Conservation (phyloP, 1,140 invertebrate genomes). For the Caenorhabditis briggsae region DNA sequence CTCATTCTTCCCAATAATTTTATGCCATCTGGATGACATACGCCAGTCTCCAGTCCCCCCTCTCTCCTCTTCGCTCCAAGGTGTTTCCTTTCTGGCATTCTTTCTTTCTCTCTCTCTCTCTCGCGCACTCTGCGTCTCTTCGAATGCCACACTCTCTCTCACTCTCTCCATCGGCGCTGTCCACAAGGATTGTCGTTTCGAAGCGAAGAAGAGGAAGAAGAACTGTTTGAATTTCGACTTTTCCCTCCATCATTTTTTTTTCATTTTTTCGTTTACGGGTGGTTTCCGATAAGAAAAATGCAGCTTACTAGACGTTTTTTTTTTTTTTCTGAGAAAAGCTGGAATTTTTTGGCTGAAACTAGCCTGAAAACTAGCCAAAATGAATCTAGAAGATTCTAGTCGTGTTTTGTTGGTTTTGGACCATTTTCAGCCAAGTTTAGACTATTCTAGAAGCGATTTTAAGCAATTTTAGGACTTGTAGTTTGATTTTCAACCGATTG, state of each 20-base stretch:
- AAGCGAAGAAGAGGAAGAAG: too few relatives aligned
- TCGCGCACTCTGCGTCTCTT: constrained; percentile 20
- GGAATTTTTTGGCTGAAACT: too few relatives aligned
- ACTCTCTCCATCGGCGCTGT: not conserved
- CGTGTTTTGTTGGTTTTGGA: not conserved
- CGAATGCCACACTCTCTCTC: not conserved
- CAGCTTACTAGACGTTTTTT: not conserved
- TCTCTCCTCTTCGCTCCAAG: not conserved
- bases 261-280: not conserved
- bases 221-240: constrained; percentile 53
- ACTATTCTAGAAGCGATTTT: too few relatives aligned
- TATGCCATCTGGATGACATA: constrained; percentile 25
- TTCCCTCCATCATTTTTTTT: constrained; percentile 1
- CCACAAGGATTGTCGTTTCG: too few relatives aligned
- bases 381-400: too few relatives aligned
- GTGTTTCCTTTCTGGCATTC: constrained; percentile 37
- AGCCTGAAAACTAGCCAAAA: too few relatives aligned
- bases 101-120: not conserved
- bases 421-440: not conserved
- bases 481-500: too few relatives aligned
- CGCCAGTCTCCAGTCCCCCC: not conserved
- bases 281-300: constrained; percentile 7
- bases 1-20: not conserved
- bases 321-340: not conserved
- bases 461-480: too few relatives aligned